Evolutionary conservation across 2,797 vertebrate species (phyloP), one percentile per base, ranked within the genome.

Genomic region (Lateolabrax maculatus): DNA sequence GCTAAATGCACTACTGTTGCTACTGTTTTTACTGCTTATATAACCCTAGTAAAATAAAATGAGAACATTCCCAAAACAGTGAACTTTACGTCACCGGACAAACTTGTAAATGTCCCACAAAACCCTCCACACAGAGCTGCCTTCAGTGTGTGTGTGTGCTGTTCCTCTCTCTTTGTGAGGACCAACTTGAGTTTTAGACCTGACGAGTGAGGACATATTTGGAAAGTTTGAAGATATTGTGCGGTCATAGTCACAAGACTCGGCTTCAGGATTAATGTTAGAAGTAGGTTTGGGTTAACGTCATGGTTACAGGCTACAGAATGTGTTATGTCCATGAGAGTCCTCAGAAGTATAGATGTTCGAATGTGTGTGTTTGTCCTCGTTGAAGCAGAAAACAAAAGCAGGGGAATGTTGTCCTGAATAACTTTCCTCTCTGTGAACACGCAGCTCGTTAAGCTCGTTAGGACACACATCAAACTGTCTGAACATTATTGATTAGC

Each of bases 91-190:
- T 70, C 58, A 80, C 2, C 37, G 11, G 10, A 5, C 46, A 49
- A 57, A 70, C 57, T 51, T 27, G n/a, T 69, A 75, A 80, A 70
- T 31, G 71, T 52, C 43, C 65, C 64, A 75, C 37, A 53, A 67
- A 55, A 5, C 31, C 73, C 16, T 27, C 37, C 12, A 23, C 60
- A 36, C 19, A 4, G 36, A 15, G 36, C 36, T 37, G 56, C 31
- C 31, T 3, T n/a, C 21, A 16, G 23, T 68, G 36, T 41, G 25
- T n/a, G 39, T 39, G 58, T 37, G 43, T 49, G 41, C 1, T 18
- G 12, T 31, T 21, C 9, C 13, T 18, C 61, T 31, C 10, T n/a
- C 12, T n/a, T 16, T 51, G 21, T 37, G 23, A 37, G 48, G 64
- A 66, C 48, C 19, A 16, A 13, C 25, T n/a, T 13, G 19, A 27